Evolutionary conservation across 1,140 invertebrate species (phyloP), one percentile per base, ranked within the genome.

Genomic region (Drosophila teissieri): DNA sequence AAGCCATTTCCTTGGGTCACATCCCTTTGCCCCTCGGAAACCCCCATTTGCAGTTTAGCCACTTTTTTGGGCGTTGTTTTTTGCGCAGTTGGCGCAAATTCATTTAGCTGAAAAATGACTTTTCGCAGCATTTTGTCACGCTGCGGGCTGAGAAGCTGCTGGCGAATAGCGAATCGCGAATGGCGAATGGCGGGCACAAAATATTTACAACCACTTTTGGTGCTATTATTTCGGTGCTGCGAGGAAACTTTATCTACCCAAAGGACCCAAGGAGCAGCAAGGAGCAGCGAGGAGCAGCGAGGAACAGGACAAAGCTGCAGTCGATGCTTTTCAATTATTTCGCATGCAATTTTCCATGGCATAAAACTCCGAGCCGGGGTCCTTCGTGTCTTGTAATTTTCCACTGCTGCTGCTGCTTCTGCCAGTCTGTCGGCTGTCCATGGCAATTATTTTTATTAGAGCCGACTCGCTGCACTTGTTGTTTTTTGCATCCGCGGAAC

Each of bases 141-240:
- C 68, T 57, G 68, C 68, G 52, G 64, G 19, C 42, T 49, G 64
- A 36, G 17, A n/a, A 69, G 64, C 73, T 68, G 37, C 60, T 62
- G 78, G 51, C 46, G 46, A 10, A 24, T 24, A 24, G 22, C 22
- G 1, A 22, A 2, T 22, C 1, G 55, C 46, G 24, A 17, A 10
- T 51, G 48, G 48, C 24, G 46, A 49, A 31, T 49, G 46, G 46
- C 27, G 14, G 62, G 70, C 65, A 78, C 80, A 80, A 86, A 89
- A 89, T 90, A 89, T 89, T 89, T 89, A 90, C 89, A 89, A 89
- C 85, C 84, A 85, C 80, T 90, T 89, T 86, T 74, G 83, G 74
- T 76, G 78, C 82, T 88, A 88, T 86, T 88, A 84, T 84, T 88
- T 80, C 45, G 70, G 68, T 49, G 68, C 73, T 60, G 83, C 49